A percentile compares a stretch with the other conserved stretches of the same genome.
Evolutionary conservation across 2,888 invertebrate genomes (phyloP).

Genomic region (Hypena proboscidalis): DNA sequence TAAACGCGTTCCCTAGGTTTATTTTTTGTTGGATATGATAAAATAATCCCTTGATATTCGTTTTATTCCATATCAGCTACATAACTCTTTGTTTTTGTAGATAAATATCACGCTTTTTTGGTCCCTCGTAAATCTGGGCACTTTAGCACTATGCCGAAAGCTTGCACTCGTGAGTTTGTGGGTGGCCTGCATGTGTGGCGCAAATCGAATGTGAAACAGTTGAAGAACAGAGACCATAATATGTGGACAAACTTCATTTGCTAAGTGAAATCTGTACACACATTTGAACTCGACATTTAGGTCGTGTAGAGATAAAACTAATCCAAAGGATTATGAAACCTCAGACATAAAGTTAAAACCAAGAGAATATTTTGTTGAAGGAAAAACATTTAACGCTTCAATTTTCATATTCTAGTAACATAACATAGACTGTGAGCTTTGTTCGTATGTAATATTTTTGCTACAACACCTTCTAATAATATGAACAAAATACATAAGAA

Average conservation of each 20-base stretch:
- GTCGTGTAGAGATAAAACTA: constrained; percentile 8
- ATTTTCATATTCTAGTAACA: no score
- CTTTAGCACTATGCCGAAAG: constrained; percentile 44
- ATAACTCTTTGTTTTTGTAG: no score
- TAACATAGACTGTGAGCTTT: no score
- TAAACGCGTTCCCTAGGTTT: constrained; percentile 10
- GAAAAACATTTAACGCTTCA: no score
- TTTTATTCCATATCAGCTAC: constrained; percentile 11
- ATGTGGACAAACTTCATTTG: constrained; percentile 40
- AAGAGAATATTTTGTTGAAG: no score
- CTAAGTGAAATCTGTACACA: constrained; percentile 36
- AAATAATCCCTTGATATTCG: constrained; percentile 8
- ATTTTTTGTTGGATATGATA: constrained; percentile 12
- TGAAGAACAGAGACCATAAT: constrained; percentile 41
- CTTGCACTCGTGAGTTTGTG: constrained; percentile 38
- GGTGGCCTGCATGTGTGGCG: constrained; percentile 54
- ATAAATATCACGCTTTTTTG: no score
- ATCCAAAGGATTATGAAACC: constrained; percentile 1
- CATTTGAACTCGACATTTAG: constrained; percentile 26
- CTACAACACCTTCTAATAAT: no score
- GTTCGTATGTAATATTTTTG: no score
- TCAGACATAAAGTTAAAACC: no score
- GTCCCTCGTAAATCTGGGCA: constrained; percentile 13
- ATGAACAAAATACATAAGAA: no score
- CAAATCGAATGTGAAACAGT: constrained; percentile 54